These are phyloP conservation scores for Acyrthosiphon pisum DNA, from an alignment of 1,140 invertebrate genomes.

Conservation along the genomic window DNA sequence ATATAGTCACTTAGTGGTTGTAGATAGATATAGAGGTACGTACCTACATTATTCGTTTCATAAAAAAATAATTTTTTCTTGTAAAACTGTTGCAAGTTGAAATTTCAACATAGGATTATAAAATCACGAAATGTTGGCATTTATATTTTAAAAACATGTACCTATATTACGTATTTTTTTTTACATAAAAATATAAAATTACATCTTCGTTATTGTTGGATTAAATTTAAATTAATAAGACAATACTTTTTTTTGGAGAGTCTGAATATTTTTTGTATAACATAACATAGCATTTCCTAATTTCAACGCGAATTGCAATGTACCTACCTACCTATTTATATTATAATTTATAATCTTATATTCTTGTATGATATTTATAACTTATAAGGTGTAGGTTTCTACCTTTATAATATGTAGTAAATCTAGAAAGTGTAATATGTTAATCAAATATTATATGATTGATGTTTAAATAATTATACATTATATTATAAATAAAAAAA, in stretches of 20 bases:
- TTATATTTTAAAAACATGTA: no score
- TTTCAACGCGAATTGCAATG: no score
- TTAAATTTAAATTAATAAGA: not conserved
- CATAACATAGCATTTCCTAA: not conserved
- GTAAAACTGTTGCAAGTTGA: not conserved
- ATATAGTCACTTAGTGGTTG: not conserved
- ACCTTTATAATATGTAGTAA: no score
- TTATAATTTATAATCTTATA: no score
- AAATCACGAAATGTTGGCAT: no score
- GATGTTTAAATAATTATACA: no score
- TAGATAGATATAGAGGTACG: not conserved
- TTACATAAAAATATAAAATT: not conserved
- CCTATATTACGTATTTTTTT: not conserved
- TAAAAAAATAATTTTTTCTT: not conserved
- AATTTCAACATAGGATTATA: not conserved
- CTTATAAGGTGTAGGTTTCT: no score
- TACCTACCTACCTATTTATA: no score
- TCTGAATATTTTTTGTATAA: not conserved
- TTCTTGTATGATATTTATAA: no score
- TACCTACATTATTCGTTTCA: not conserved
- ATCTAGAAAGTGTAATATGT: no score
- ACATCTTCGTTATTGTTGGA: not conserved
- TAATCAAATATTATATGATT: no score
- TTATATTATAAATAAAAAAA: no score
- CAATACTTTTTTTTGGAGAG: not conserved